These are phyloP conservation scores for Drosophila melanosoma DNA, from an alignment of 2,888 invertebrate species.

Conservation along the genomic window DNA sequence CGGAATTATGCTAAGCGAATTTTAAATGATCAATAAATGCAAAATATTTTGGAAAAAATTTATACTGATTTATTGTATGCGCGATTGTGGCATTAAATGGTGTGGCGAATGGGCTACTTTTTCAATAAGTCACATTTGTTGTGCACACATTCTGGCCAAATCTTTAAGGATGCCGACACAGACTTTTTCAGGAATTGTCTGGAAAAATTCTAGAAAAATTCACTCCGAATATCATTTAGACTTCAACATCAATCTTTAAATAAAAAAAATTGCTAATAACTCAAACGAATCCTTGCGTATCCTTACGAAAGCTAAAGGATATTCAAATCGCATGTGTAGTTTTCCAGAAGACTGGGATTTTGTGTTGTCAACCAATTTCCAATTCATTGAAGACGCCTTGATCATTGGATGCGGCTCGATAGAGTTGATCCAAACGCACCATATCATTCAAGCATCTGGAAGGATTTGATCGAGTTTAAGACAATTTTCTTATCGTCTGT, in stretches of 20 bases:
- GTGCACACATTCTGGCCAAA: not conserved
- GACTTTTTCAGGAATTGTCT: not conserved
- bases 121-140: too few species aligned
- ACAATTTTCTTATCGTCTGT: not conserved
- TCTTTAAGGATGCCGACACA: not conserved
- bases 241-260: not conserved
- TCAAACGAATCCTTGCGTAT: not conserved
- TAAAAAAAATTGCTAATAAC: not conserved
- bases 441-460: not conserved
- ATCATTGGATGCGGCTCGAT: not conserved
- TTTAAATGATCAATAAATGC: conserved; percentile 53
- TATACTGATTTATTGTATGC: not conserved
- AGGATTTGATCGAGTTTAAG: not conserved
- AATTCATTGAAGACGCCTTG: not conserved
- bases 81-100: not conserved
- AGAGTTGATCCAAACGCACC: not conserved
- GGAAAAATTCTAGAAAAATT: too few species aligned
- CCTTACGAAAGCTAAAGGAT: not conserved
- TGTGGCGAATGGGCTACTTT: not conserved
- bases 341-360: not conserved
- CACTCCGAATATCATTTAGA: not conserved
- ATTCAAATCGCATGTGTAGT: not conserved
- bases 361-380: not conserved
- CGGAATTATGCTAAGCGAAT: conserved; percentile 39
- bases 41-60: conserved; percentile 46